phyloP scores from a whole-genome alignment of 30 jellyfish, hydroid and myxozoan genomes.

The Cassiopea andromeda region DNA sequence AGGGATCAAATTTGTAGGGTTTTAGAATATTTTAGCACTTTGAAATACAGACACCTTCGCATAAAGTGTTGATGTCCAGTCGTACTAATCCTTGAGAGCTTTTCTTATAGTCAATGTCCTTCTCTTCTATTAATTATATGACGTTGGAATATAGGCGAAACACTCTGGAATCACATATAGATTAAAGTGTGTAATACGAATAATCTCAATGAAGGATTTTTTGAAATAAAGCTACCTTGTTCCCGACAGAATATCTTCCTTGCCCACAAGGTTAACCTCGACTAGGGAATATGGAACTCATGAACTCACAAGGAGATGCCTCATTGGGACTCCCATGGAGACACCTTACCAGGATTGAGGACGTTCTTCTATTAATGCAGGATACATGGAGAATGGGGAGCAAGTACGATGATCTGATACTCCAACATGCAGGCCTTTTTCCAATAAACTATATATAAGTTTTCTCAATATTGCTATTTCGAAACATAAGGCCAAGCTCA shows the following conservation, averaged over 20 bases:
- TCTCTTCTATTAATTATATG: neutral
- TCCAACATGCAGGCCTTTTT: too few species aligned
- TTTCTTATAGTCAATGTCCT: neutral
- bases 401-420: too few species aligned
- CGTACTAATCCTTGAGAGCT: conserved; percentile 1
- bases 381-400: too few species aligned
- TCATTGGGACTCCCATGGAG: too few species aligned
- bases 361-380: too few species aligned
- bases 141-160: neutral
- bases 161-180: conserved; percentile 1
- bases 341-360: too few species aligned
- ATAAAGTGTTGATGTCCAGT: neutral
- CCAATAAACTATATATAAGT: too few species aligned
- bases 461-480: too few species aligned
- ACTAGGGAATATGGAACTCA: neutral
- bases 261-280: neutral
- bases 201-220: neutral
- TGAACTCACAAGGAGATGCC: conserved; percentile 7
- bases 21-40: neutral
- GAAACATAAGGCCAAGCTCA: too few species aligned
- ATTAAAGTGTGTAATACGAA: neutral
- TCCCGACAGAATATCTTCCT: neutral
- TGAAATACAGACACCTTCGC: conserved; percentile 1
- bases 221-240: conserved; percentile 4
- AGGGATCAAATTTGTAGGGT: neutral